Percentiles rank a stretch among this genome's conserved stretches.
Conservation (phyloP, 2,797 vertebrate species). For the Sebastes steindachneri region DNA sequence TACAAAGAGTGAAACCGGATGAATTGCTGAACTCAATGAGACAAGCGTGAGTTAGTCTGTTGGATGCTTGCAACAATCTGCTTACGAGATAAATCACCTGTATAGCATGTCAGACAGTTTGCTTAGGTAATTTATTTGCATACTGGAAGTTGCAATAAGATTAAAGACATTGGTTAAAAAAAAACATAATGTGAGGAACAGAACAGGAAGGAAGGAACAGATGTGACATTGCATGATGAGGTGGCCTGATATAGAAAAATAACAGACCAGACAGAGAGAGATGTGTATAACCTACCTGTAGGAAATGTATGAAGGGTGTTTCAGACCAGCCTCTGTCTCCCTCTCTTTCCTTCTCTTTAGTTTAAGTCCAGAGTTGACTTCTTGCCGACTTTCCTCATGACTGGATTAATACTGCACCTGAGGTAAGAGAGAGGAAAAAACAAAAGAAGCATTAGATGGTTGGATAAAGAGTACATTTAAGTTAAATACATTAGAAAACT, state of each 20-base stretch:
- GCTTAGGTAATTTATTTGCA: neutral
- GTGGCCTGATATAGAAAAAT: neutral
- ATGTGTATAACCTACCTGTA: constrained; percentile 48
- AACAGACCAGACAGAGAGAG: neutral
- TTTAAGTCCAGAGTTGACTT: constrained; percentile 30
- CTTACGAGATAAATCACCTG: neutral
- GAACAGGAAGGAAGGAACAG: neutral
- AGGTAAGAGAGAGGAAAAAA: neutral
- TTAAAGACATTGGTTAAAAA: neutral
- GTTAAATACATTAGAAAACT: neutral
- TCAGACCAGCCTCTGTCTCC: constrained; percentile 16
- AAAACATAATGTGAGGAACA: neutral
- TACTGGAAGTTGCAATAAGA: neutral
- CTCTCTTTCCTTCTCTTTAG: constrained; percentile 26
- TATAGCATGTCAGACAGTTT: neutral
- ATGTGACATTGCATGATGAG: neutral
- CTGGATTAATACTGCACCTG: constrained; percentile 47
- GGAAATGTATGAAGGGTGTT: constrained; percentile 45
- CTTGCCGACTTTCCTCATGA: constrained; percentile 52
- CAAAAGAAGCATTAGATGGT: neutral
- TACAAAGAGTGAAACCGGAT: neutral
- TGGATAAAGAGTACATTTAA: neutral
- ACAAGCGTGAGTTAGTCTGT: neutral
- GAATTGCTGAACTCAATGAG: neutral
- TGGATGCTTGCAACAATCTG: neutral